Conservation (phyloP, 2,797 vertebrate genomes). For the Mionectes olivaceus region DNA sequence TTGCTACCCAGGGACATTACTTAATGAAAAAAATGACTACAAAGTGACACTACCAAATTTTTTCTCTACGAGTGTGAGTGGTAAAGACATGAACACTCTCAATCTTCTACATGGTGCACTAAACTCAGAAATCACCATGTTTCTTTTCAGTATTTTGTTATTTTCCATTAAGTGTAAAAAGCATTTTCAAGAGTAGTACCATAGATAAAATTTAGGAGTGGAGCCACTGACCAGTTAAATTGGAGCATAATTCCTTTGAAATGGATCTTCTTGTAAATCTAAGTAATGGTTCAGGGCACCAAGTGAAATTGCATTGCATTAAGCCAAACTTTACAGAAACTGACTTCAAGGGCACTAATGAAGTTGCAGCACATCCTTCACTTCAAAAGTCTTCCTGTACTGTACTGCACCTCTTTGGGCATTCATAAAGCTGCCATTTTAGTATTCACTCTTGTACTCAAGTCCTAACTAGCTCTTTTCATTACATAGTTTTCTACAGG, state of each 20-base stretch:
- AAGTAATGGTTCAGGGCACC: not conserved
- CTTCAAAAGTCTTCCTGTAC: not conserved
- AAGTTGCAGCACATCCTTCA: not conserved
- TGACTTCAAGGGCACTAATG: not conserved
- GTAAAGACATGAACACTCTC: not conserved
- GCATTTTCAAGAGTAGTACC: not conserved
- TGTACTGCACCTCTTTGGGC: too few species aligned
- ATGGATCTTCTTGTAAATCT: fast-evolving
- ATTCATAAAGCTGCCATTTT: not conserved
- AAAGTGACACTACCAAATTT: not conserved
- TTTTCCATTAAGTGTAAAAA: not conserved
- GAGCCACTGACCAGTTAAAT: not conserved
- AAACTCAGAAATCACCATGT: not conserved
- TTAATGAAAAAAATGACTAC: slow-evolving; percentile 31
- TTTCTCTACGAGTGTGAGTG: not conserved
- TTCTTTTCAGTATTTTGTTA: not conserved
- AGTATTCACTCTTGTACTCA: not conserved
- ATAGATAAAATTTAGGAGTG: not conserved
- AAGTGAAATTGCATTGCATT: not conserved
- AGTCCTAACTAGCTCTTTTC: not conserved
- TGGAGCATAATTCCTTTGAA: not conserved
- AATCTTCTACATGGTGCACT: not conserved
- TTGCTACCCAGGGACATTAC: not conserved
- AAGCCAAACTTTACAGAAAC: not conserved
- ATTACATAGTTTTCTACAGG: not conserved